These are phyloP conservation scores for Morpho achilles DNA, from an alignment of 2,888 invertebrate species.

Conservation along the genomic window DNA sequence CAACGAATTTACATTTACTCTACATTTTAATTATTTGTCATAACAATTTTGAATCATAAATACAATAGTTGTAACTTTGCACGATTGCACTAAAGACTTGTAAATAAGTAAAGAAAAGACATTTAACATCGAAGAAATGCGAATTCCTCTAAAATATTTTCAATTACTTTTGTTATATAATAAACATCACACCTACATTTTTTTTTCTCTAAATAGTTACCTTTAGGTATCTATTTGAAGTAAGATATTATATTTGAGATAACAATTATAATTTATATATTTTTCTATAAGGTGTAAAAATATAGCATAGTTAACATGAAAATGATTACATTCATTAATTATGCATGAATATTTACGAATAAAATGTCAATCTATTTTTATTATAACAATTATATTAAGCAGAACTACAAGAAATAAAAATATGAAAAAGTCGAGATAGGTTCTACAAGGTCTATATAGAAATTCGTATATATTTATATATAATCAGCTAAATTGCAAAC, in stretches of 20 bases:
- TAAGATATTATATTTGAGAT: constrained; percentile 1
- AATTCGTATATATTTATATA: constrained; percentile 36
- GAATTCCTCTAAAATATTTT: not conserved
- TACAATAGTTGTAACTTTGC: constrained; percentile 12
- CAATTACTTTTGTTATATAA: not conserved
- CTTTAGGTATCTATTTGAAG: not conserved
- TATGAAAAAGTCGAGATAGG: no score
- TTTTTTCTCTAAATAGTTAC: not conserved
- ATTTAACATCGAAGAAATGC: constrained; percentile 4
- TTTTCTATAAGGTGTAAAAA: no score
- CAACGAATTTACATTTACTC: constrained; percentile 15
- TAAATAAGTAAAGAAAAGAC: not conserved
- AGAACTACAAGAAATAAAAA: no score
- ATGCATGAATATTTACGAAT: no score
- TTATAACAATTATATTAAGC: no score
- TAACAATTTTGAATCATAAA: constrained; percentile 8
- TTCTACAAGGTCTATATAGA: constrained; percentile 36
- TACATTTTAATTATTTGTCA: constrained; percentile 9
- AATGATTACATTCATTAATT: no score
- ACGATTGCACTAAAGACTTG: constrained; percentile 2
- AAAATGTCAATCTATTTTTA: no score
- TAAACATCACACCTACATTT: not conserved
- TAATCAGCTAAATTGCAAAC: constrained; percentile 37
- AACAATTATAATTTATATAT: no score
- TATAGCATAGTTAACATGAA: no score